Conservation (phyloP, 2,888 invertebrate species). For the Saturnia pavonia region DNA sequence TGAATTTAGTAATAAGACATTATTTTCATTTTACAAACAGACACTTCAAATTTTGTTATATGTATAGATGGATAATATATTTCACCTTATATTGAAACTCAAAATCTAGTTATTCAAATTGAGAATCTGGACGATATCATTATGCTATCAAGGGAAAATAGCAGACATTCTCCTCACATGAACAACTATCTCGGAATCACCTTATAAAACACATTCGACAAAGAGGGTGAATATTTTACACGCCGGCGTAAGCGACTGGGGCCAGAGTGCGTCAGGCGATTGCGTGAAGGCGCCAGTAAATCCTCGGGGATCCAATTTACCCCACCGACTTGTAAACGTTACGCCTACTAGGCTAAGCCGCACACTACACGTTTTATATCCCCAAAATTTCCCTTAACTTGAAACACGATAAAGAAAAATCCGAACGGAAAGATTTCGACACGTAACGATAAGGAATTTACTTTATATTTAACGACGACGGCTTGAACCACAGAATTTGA, state of each 20-base stretch:
- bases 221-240: conserved; percentile 65
- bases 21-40: not conserved
- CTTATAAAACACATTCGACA: conserved; percentile 48
- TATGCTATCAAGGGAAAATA: conserved; percentile 29
- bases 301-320: conserved; percentile 74
- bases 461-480: conserved; percentile 24
- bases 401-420: conserved; percentile 52
- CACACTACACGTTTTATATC: conserved; percentile 58
- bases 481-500: not conserved
- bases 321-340: conserved; percentile 60
- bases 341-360: conserved; percentile 56
- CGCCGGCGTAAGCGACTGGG: conserved; percentile 51
- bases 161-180: conserved; percentile 29
- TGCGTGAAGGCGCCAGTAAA: conserved; percentile 63
- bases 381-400: conserved; percentile 55
- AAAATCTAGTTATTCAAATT: conserved; percentile 5
- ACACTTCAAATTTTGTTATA: too few species aligned
- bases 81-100: conserved; percentile 1
- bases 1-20: too few species aligned
- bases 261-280: conserved; percentile 45
- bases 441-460: conserved; percentile 38
- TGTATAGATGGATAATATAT: not conserved
- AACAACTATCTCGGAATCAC: conserved; percentile 16
- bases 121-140: conserved; percentile 3
- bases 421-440: conserved; percentile 43